These are phyloP conservation scores for Malachius bipustulatus DNA, from an alignment of 2,888 invertebrate species.

Conservation along the genomic window DNA sequence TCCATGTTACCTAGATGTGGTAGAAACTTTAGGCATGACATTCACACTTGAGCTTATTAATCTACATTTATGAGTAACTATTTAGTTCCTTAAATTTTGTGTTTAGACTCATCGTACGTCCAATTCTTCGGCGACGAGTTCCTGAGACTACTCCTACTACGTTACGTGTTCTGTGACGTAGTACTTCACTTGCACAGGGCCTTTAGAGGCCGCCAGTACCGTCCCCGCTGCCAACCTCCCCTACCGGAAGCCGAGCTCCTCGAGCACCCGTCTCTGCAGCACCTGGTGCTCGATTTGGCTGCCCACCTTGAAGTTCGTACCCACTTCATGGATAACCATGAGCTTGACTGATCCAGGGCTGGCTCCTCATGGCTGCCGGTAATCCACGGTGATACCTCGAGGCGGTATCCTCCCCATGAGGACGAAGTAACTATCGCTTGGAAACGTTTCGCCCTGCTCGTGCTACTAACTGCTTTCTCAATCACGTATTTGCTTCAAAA, in stretches of 20 bases:
- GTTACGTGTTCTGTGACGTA: constrained; percentile 90
- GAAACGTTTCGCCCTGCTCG: constrained; percentile 14
- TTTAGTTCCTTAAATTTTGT: constrained; percentile 2
- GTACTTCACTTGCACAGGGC: constrained; percentile 79
- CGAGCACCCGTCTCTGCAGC: constrained; percentile 69
- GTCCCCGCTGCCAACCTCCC: constrained; percentile 75
- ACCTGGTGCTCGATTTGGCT: constrained; percentile 73
- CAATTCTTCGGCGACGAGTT: constrained; percentile 94
- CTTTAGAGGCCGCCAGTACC: constrained; percentile 71
- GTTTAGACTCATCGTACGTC: constrained; percentile 53
- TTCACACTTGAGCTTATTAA: too few relatives aligned
- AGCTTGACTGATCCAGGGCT: constrained; percentile 51
- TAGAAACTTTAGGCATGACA: too few relatives aligned
- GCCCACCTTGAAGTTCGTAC: constrained; percentile 70
- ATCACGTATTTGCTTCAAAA: constrained; percentile 22
- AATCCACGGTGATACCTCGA: constrained; percentile 19
- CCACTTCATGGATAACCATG: constrained; percentile 52
- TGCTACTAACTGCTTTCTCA: constrained; percentile 22
- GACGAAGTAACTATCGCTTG: constrained; percentile 19
- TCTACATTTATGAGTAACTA: too few relatives aligned
- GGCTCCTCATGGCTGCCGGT: constrained; percentile 37
- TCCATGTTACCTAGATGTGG: too few relatives aligned
- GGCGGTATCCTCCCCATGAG: constrained; percentile 26
- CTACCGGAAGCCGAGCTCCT: constrained; percentile 78
- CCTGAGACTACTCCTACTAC: constrained; percentile 71